These are phyloP conservation scores for Drosophila lacertosa DNA, from an alignment of 1,140 invertebrate genomes.

Conservation along the genomic window DNA sequence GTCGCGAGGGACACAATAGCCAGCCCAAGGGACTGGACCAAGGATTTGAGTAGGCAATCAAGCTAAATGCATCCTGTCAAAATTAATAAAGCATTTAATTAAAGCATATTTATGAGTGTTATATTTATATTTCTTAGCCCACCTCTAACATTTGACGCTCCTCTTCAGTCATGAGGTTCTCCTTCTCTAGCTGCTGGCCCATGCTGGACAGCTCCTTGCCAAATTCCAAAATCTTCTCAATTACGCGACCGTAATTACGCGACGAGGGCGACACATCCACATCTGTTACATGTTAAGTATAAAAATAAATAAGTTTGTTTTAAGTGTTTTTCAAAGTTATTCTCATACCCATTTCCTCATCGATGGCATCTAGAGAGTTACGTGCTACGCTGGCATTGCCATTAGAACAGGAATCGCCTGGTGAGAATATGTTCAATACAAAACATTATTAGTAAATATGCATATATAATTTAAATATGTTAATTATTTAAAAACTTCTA, in stretches of 20 bases:
- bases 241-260: conserved; percentile 91
- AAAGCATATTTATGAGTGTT: conserved; percentile 27
- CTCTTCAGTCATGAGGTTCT: conserved; percentile 92
- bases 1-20: conserved; percentile 95
- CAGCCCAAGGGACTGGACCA: conserved; percentile 98
- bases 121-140: neutral
- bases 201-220: conserved; percentile 96
- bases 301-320: neutral
- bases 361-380: conserved; percentile 85
- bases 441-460: neutral
- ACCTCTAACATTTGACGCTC: conserved; percentile 98
- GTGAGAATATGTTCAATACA: neutral
- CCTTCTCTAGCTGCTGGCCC: conserved; percentile 92
- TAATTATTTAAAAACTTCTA: neutral
- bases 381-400: conserved; percentile 84
- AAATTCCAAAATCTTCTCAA: conserved; percentile 96
- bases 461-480: neutral
- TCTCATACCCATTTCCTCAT: conserved; percentile 87
- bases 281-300: conserved; percentile 63
- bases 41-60: conserved; percentile 98
- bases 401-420: conserved; percentile 86
- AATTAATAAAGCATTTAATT: conserved; percentile 5
- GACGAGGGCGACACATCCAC: conserved; percentile 84
- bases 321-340: neutral
- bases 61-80: conserved; percentile 96